Percentiles rank a stretch among this genome's conserved stretches.
Evolutionary conservation across 2,888 invertebrate genomes (phyloP).

Genomic region (Andrena bicolor): DNA sequence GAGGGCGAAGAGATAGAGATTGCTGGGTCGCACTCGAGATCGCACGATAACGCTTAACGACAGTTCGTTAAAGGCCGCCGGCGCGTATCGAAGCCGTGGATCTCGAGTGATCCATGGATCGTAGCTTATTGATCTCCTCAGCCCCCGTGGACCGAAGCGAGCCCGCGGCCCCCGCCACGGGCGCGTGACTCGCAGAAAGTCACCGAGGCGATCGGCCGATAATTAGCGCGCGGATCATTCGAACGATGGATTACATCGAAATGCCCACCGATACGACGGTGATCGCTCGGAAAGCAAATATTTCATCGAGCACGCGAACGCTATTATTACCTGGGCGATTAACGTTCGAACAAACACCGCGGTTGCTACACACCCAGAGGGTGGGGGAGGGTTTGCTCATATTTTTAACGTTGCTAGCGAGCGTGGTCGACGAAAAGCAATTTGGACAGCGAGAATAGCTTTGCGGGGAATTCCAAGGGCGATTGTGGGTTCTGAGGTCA

Average conservation of each 20-base stretch:
- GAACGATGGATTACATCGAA: conserved; percentile 29
- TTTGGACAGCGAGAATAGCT: conserved; percentile 28
- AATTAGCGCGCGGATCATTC: conserved; percentile 29
- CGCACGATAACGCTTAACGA: conserved; percentile 67
- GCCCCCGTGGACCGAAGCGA: background rate
- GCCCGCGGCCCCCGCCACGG: background rate
- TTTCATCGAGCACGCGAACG: conserved; percentile 10
- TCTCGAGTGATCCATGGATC: conserved; percentile 60
- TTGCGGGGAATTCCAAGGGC: too few relatives aligned
- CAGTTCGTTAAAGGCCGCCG: conserved; percentile 66
- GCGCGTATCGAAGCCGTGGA: conserved; percentile 56
- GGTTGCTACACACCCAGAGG: background rate
- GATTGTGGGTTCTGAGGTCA: too few relatives aligned
- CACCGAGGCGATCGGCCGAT: conserved; percentile 4
- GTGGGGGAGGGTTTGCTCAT: conserved; percentile 23
- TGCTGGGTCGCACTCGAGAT: conserved; percentile 58
- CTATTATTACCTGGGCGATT: conserved; percentile 28
- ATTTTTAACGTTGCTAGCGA: conserved; percentile 28
- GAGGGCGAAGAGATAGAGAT: conserved; percentile 16
- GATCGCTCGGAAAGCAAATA: conserved; percentile 19
- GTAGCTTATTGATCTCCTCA: conserved; percentile 2
- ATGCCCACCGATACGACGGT: conserved; percentile 8
- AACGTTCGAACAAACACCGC: conserved; percentile 23
- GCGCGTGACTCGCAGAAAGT: conserved; percentile 1
- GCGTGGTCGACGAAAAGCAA: background rate